Evolutionary conservation across 2,888 invertebrate genomes (phyloP).

Genomic region (Pristionchus mayeri): DNA sequence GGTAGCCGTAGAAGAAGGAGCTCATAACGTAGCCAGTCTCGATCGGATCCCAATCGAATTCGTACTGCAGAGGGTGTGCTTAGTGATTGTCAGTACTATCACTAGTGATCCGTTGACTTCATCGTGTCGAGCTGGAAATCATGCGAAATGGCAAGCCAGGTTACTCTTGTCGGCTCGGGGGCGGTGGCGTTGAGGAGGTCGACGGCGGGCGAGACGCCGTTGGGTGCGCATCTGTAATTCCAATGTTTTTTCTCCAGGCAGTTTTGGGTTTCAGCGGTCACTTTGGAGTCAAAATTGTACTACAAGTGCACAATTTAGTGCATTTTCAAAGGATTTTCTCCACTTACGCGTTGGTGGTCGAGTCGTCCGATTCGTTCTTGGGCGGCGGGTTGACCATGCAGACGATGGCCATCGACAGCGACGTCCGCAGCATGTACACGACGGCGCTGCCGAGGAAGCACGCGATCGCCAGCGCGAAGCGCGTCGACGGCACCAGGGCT

Average conservation of each 20-base stretch:
- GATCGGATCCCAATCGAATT: slow-evolving; percentile 80
- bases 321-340: neutral
- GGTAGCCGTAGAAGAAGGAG: slow-evolving; percentile 80
- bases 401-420: slow-evolving; percentile 92
- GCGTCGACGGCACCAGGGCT: slow-evolving; percentile 74
- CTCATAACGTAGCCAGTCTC: slow-evolving; percentile 80
- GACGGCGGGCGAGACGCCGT: slow-evolving; percentile 1
- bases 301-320: neutral
- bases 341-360: too few species aligned
- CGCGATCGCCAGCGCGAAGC: slow-evolving; percentile 84
- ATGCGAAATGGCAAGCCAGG: too few species aligned
- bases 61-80: slow-evolving; percentile 76
- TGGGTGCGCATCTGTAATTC: neutral
- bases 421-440: slow-evolving; percentile 91
- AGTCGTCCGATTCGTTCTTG: slow-evolving; percentile 41
- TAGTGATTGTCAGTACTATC: too few species aligned
- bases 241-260: too few species aligned
- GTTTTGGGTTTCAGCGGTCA: too few species aligned
- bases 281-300: too few species aligned
- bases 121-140: too few species aligned
- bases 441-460: slow-evolving; percentile 91
- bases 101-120: too few species aligned
- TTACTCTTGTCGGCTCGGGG: neutral
- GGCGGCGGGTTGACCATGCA: slow-evolving; percentile 84
- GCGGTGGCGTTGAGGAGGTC: neutral